Percentiles rank a stretch among this genome's conserved stretches.
These are phyloP conservation scores for Tympanuchus pallidicinctus DNA, from an alignment of 2,113 vertebrate genomes.

Conservation along the genomic window DNA sequence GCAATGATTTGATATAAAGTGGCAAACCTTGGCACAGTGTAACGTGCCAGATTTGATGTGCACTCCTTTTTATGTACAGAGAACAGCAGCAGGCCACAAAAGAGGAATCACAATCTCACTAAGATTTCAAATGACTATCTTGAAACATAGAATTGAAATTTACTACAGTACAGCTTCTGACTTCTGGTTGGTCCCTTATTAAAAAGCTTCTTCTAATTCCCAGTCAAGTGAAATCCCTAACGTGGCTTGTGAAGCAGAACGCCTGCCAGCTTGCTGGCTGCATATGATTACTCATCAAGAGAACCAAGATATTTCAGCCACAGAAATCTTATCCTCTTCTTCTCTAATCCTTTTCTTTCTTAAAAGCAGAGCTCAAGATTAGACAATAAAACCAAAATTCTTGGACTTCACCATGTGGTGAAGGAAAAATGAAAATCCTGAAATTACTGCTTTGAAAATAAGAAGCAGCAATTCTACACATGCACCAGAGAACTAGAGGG, in stretches of 20 bases:
- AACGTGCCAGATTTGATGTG: not conserved
- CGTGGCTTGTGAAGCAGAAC: not conserved
- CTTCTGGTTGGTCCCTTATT: not conserved
- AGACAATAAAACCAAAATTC: not conserved
- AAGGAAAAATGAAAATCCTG: not conserved
- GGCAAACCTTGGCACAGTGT: not conserved
- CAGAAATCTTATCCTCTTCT: not conserved
- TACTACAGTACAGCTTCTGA: not conserved
- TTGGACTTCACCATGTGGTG: not conserved
- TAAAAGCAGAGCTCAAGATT: not conserved
- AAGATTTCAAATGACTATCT: not conserved
- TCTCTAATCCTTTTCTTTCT: not conserved
- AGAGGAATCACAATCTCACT: not conserved
- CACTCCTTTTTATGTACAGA: not conserved
- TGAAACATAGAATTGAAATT: not conserved
- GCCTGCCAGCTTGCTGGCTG: not conserved
- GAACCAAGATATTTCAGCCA: not conserved
- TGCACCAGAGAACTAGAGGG: not conserved
- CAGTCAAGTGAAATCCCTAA: not conserved
- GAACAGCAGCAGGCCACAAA: not conserved
- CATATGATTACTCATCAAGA: not conserved
- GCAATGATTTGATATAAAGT: not conserved
- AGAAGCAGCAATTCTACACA: not conserved
- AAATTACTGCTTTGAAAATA: not conserved
- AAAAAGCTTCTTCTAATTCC: not conserved